Evolutionary conservation across 2,888 invertebrate species (phyloP).

Genomic region (Stenolophus ochropezus): DNA sequence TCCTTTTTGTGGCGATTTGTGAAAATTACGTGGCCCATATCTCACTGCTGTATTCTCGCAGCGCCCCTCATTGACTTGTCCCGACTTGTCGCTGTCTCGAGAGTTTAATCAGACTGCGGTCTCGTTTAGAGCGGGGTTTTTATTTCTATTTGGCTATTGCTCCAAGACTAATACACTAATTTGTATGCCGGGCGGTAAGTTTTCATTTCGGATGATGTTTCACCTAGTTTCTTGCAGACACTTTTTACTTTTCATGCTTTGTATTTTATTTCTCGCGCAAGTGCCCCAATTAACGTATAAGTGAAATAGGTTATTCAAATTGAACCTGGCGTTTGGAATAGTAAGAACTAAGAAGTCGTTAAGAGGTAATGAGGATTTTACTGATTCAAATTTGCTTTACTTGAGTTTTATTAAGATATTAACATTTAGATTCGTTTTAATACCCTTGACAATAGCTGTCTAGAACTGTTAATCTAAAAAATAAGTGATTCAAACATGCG

Average conservation of each 20-base stretch:
- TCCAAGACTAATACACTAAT: conserved; percentile 40
- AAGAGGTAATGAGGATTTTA: no score
- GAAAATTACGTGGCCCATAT: conserved; percentile 1
- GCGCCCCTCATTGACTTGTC: conserved; percentile 36
- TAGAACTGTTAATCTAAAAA: no score
- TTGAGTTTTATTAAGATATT: no score
- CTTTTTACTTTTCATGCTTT: conserved; percentile 6
- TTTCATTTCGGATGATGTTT: conserved; percentile 47
- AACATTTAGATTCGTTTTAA: no score
- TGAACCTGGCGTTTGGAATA: no score
- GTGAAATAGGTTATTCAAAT: conserved; percentile 27
- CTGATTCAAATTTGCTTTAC: no score
- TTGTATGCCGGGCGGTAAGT: conserved; percentile 43
- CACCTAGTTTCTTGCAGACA: conserved; percentile 11
- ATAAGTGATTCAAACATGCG: no score
- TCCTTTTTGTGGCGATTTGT: not conserved
- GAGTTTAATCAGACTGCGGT: conserved; percentile 50
- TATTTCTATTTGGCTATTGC: conserved; percentile 44
- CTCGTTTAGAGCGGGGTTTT: conserved; percentile 43
- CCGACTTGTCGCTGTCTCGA: no score
- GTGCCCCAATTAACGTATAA: conserved; percentile 32
- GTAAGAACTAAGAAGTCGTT: no score
- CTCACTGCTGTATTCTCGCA: not conserved
- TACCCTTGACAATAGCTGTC: no score
- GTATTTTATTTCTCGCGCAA: conserved; percentile 9